A percentile compares a stretch with the other conserved stretches of the same genome.
Conservation (phyloP, 92 coral and sea anemone genomes). For the Scolanthus callimorphus region DNA sequence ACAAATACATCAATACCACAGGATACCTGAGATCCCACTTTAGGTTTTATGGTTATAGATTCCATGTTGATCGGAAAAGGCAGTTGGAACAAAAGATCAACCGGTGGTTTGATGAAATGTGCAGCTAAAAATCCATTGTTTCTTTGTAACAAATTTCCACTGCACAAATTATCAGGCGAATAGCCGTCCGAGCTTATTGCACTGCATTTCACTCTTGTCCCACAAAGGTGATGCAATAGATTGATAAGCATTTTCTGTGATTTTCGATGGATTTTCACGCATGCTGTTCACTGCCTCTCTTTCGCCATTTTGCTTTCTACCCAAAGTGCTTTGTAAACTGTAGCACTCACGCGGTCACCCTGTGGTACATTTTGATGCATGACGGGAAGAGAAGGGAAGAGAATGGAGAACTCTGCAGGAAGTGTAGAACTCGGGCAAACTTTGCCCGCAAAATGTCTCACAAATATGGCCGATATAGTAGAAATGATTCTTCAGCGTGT, state of each 20-base stretch:
- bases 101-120: conserved; percentile 85
- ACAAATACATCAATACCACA: conserved; percentile 80
- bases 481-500: conserved; percentile 51
- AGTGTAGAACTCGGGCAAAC: neutral
- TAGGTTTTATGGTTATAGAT: conserved; percentile 76
- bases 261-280: too few relatives aligned
- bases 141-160: conserved; percentile 52
- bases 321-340: conserved; percentile 9
- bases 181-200: conserved; percentile 86
- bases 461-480: conserved; percentile 55
- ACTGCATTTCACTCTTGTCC: conserved; percentile 65
- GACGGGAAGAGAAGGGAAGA: conserved; percentile 2
- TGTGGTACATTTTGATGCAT: neutral
- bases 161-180: conserved; percentile 61
- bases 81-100: conserved; percentile 62
- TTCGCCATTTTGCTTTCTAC: conserved; percentile 43
- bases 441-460: conserved; percentile 33
- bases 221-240: conserved; percentile 67
- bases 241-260: conserved; percentile 67
- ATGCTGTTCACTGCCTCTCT: too few relatives aligned
- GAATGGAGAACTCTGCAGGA: neutral
- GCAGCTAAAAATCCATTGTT: conserved; percentile 84
- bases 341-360: neutral
- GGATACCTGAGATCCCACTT: conserved; percentile 86
- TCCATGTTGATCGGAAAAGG: conserved; percentile 80